Evolutionary conservation across 2,797 vertebrate genomes (phyloP).

Genomic region (Spinus olivaceus): DNA sequence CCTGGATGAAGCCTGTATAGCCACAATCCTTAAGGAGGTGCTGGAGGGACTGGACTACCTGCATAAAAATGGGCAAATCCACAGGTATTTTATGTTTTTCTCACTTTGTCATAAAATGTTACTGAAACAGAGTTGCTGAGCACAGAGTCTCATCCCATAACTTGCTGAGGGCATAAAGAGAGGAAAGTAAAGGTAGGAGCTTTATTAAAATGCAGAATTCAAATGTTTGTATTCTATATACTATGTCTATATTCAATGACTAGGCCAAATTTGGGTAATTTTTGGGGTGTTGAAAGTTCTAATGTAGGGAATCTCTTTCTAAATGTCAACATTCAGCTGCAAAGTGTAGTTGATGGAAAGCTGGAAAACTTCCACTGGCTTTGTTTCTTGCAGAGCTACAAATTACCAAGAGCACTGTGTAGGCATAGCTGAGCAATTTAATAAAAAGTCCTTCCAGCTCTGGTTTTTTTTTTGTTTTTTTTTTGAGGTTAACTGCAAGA

Average conservation of each 20-base stretch:
- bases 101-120: not conserved
- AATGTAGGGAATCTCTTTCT: not conserved
- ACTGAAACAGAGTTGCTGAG: not conserved
- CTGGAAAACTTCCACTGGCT: not conserved
- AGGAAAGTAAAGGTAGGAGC: not conserved
- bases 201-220: not conserved
- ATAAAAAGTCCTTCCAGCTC: not conserved
- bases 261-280: not conserved
- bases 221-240: not conserved
- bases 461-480: not conserved
- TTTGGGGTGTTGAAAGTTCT: not conserved
- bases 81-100: conserved; percentile 80
- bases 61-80: conserved; percentile 97
- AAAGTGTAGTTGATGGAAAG: not conserved
- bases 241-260: not conserved
- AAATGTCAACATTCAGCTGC: not conserved
- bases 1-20: conserved; percentile 92
- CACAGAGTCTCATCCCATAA: not conserved
- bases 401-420: not conserved
- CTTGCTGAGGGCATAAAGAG: not conserved
- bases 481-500: not conserved
- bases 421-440: not conserved
- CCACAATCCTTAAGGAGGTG: conserved; percentile 93
- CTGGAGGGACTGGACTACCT: conserved; percentile 94
- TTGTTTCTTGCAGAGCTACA: not conserved